A percentile compares a stretch with the other conserved stretches of the same genome.
Evolutionary conservation across 2,888 invertebrate species (phyloP).

Genomic region (Abscondita cerata): DNA sequence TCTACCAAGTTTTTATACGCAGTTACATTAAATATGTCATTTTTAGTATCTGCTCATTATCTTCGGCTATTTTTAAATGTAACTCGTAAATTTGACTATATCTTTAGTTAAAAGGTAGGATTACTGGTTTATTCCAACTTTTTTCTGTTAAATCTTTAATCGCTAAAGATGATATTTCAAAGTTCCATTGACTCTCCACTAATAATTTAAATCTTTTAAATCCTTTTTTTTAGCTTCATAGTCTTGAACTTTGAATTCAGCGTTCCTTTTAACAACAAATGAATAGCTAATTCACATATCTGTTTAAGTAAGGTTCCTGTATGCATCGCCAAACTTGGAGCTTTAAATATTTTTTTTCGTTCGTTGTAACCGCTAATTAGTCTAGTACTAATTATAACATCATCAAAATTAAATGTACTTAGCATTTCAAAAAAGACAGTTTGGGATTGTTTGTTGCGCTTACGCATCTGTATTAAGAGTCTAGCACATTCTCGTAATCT

Average conservation of each 20-base stretch:
- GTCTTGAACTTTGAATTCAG: conserved; percentile 3
- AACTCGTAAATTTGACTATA: conserved; percentile 40
- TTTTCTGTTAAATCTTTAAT: conserved; percentile 36
- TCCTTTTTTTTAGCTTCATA: neutral
- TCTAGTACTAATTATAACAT: conserved; percentile 35
- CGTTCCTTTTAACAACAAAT: conserved; percentile 36
- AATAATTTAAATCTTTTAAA: conserved; percentile 8
- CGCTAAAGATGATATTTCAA: conserved; percentile 4
- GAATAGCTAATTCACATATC: conserved; percentile 37
- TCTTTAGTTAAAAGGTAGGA: conserved; percentile 40
- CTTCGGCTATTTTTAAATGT: conserved; percentile 20
- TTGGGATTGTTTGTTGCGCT: conserved; percentile 24
- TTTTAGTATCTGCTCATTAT: conserved; percentile 25
- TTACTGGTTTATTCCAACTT: conserved; percentile 42
- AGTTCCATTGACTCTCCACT: conserved; percentile 5
- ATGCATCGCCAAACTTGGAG: conserved; percentile 42
- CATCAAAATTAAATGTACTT: conserved; percentile 40
- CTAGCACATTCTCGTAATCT: conserved; percentile 39
- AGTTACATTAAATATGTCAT: conserved; percentile 26
- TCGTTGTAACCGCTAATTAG: conserved; percentile 39
- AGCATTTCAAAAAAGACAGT: conserved; percentile 28
- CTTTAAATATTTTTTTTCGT: conserved; percentile 38
- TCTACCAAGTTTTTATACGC: conserved; percentile 38
- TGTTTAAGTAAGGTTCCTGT: conserved; percentile 39
- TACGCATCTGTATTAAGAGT: conserved; percentile 30